Percentiles rank a stretch among this genome's conserved stretches.
Conservation (phyloP, 1,140 invertebrate genomes). For the Camponotus vicinus region DNA sequence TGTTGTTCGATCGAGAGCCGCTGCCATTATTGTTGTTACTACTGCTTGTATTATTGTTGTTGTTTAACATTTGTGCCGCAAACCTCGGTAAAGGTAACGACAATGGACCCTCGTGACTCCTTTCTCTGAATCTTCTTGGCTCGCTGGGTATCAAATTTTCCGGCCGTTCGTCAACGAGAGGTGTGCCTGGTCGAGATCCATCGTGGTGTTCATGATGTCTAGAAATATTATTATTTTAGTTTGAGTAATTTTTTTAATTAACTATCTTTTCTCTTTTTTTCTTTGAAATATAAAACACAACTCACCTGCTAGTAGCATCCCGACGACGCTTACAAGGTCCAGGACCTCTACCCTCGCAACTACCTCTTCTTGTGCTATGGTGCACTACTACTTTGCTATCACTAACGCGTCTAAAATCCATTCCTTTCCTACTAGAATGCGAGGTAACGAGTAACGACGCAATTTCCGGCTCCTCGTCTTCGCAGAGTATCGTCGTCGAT, state of each 20-base stretch:
- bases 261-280: not conserved
- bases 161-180: conserved; percentile 93
- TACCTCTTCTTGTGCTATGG: conserved; percentile 84
- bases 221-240: conserved; percentile 34
- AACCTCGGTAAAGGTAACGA: conserved; percentile 94
- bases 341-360: conserved; percentile 85
- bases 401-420: conserved; percentile 86
- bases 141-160: conserved; percentile 91
- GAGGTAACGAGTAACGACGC: conserved; percentile 84
- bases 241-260: not conserved
- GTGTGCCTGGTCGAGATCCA: conserved; percentile 92
- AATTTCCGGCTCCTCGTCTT: conserved; percentile 85
- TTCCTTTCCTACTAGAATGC: conserved; percentile 85
- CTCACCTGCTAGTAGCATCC: conserved; percentile 81
- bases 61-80: conserved; percentile 90
- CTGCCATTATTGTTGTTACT: conserved; percentile 74
- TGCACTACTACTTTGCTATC: conserved; percentile 86
- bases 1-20: conserved; percentile 63
- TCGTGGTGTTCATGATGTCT: conserved; percentile 87
- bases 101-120: conserved; percentile 89
- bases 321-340: conserved; percentile 83
- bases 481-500: conserved; percentile 83
- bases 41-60: conserved; percentile 79
- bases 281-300: not conserved
- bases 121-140: conserved; percentile 89